Base-by-base conservation (phyloP, 2,888 invertebrate genomes). In the Xiphydria camelus region DNA sequence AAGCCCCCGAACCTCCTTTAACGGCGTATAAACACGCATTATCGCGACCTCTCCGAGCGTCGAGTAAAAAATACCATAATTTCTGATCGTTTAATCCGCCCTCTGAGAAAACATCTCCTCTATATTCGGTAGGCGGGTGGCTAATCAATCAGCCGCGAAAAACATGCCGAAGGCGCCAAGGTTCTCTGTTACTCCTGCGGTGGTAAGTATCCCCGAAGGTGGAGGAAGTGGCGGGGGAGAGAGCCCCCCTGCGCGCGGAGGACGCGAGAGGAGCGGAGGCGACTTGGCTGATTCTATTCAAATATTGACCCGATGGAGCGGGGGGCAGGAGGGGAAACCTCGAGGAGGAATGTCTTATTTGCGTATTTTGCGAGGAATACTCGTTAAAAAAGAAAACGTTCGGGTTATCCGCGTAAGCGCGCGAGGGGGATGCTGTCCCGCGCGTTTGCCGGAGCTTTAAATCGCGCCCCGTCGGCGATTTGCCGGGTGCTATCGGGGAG, bases 81-180 rank as follows among this genome's bases (percentile, higher is more conserved):
- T 1, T 26, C 14, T 10, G 10, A 26, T 10, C 4, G 4, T 26
- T 26, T 26, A 26, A 12, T 26, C 10, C 12, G n/a, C n/a, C n/a
- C 4, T 12, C 6, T 4, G 25, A n/a, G n/a, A 25, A 25, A 25
- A 25, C 25, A 25, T n/a, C n/a, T 10, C 12, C 25, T 4, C 10
- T 25, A 25, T 14, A 26, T 26, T 10, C 12, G 14, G 26, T 26
- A 26, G 26, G 25, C 10, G n/a, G n/a, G 25, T 17, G 22, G 37
- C 37, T 37, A 43, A 43, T 43, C 42, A 37, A 43, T 43, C 42
- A 43, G 42, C 37, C 12, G 26, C 20, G 42, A 43, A 43, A 43
- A 43, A 43, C 42, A 43, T 36, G 26, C 18, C 29, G 42, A 18
- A 25, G 42, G 29, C 14, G 32, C 22, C 26, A n/a, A n/a, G 26